phyloP scores from a whole-genome alignment of 2,888 invertebrate species.

The Dasypogon diadema region DNA sequence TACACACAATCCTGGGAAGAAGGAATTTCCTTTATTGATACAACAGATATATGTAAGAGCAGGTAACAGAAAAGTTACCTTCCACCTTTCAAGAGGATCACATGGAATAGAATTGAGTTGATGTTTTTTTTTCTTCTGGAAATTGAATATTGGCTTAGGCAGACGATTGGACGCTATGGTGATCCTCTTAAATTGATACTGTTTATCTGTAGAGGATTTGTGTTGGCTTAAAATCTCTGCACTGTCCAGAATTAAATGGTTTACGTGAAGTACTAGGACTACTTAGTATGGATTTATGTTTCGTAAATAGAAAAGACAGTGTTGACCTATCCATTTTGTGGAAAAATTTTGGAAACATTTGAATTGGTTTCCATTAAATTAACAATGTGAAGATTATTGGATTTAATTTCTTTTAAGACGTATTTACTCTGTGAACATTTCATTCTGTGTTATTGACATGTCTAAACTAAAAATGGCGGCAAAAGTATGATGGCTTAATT shows the following conservation, averaged over 20 bases:
- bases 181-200: constrained; percentile 31
- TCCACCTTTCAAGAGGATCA: neutral
- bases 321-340: neutral
- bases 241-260: neutral
- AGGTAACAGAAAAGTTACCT: neutral
- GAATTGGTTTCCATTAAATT: neutral
- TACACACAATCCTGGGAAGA: constrained; percentile 23
- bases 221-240: neutral
- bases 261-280: neutral
- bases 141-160: constrained; percentile 13
- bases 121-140: no score
- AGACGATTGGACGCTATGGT: neutral
- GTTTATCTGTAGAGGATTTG: constrained; percentile 18
- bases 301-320: neutral
- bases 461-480: no score
- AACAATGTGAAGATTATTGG: neutral
- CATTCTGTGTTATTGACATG: no score
- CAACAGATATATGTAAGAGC: neutral
- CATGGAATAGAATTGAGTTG: neutral
- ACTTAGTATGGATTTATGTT: neutral
- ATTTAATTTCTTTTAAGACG: neutral
- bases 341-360: neutral
- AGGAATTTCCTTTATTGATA: neutral
- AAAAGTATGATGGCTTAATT: no score
- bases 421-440: no score